Conservation (phyloP, 2,888 invertebrate species). For the Amphipyra tragopoginis region DNA sequence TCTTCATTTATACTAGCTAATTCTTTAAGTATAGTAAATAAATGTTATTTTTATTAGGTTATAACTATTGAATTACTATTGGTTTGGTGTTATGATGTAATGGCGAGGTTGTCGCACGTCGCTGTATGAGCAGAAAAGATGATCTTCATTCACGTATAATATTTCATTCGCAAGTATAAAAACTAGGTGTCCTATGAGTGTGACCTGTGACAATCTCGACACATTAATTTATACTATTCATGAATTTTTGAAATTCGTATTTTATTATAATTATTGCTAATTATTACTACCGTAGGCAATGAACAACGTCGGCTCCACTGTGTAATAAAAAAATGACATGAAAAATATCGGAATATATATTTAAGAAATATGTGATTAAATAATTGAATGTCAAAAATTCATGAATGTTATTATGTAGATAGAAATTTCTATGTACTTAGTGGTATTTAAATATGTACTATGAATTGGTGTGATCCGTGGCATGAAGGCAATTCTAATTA, state of each 20-base stretch:
- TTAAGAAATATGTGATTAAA: slow-evolving; percentile 43
- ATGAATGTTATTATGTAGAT: slow-evolving; percentile 41
- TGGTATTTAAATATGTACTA: slow-evolving; percentile 41
- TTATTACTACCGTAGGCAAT: slow-evolving; percentile 39
- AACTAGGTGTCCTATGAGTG: slow-evolving; percentile 39
- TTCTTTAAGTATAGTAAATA: slow-evolving; percentile 64
- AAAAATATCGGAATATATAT: slow-evolving; percentile 49
- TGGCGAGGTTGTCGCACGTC: slow-evolving; percentile 39
- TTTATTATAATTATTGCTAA: slow-evolving; percentile 47
- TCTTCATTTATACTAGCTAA: slow-evolving; percentile 78
- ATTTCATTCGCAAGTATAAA: slow-evolving; percentile 45
- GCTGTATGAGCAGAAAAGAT: slow-evolving; percentile 11
- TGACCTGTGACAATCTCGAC: slow-evolving; percentile 46
- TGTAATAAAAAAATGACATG: slow-evolving; percentile 44
- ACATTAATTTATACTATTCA: slow-evolving; percentile 34
- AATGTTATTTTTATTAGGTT: slow-evolving; percentile 55
- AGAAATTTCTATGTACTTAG: slow-evolving; percentile 47
- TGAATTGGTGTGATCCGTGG: slow-evolving; percentile 58
- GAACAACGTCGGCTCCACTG: slow-evolving; percentile 34
- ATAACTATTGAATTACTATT: slow-evolving; percentile 50
- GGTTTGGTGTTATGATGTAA: slow-evolving; percentile 60
- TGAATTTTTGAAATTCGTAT: slow-evolving; percentile 53
- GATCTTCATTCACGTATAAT: slow-evolving; percentile 23
- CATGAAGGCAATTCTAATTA: slow-evolving; percentile 56
- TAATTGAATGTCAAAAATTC: slow-evolving; percentile 52